Conservation (phyloP, 30 jellyfish, hydroid and myxozoan genomes). For the Aurelia aurita region DNA sequence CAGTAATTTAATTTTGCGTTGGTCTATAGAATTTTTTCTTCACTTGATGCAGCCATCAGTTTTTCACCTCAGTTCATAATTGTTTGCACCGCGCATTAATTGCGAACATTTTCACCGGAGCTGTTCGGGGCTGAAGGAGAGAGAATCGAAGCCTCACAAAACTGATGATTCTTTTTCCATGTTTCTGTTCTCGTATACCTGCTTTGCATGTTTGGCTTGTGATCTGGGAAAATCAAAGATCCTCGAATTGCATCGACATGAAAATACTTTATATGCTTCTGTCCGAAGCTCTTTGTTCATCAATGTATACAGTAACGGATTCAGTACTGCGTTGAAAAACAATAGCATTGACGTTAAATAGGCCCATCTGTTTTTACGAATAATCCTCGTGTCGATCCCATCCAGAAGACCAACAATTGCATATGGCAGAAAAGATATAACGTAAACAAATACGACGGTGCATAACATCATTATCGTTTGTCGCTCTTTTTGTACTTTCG, state of each 20-base stretch:
- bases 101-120: too few relatives aligned
- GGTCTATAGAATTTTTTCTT: too few relatives aligned
- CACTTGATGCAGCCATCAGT: too few relatives aligned
- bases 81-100: too few relatives aligned
- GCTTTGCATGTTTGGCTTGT: not conserved
- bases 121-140: too few relatives aligned
- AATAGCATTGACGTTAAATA: slow-evolving; percentile 32
- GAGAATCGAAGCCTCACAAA: too few relatives aligned
- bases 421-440: slow-evolving; percentile 17
- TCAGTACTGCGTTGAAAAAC: slow-evolving; percentile 24
- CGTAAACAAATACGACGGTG: slow-evolving; percentile 12
- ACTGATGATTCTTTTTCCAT: not conserved
- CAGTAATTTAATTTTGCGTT: too few relatives aligned
- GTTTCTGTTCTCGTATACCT: not conserved
- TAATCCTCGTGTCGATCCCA: not conserved
- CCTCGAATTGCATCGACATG: not conserved
- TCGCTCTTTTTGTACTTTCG: slow-evolving; percentile 20
- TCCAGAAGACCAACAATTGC: slow-evolving; percentile 10
- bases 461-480: slow-evolving; percentile 12
- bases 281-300: slow-evolving; percentile 22
- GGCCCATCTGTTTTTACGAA: slow-evolving; percentile 2
- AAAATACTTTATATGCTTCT: slow-evolving; percentile 5
- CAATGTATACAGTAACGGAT: slow-evolving; percentile 31
- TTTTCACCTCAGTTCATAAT: too few relatives aligned
- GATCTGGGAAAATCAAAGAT: not conserved